Evolutionary conservation across 2,797 vertebrate species (phyloP), one percentile per base, ranked within the genome.

Genomic region (Sciaenops ocellatus): DNA sequence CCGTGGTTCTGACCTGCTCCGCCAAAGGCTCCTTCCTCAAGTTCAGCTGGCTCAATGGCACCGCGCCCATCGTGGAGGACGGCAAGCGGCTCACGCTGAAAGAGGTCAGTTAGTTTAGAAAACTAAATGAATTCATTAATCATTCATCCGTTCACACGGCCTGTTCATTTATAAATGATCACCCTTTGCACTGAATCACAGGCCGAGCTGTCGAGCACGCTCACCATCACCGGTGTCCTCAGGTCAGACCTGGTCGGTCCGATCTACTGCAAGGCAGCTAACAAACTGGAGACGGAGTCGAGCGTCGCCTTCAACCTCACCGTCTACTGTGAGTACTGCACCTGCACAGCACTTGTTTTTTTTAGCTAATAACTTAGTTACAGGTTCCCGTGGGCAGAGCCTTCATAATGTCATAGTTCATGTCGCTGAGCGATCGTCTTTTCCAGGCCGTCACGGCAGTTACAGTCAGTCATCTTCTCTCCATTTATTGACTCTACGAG

Each of bases 281-380:
- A 95, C 71, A 17, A 22, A 0, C 59, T 95, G 79, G 80, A 94
- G 69, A 50, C 0, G 0, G 20, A 22, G 20, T 87, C 0, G 8
- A 94, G 93, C 63, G 0, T 62, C 11, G n/a, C 85, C 71, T 92
- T 95, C 77, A 94, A 86, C 73, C 83, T 94, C 52, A 87, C 85
- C 0, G 86, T 95, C 54, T 79, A 76, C 89, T 95, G 95, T 95
- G 59, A 93, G 95, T 95, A 55, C 63, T 41, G 68, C 69, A 15
- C 11, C 47, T 0, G 3, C n/a, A 2, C 7, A 3, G 24, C 41
- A 1, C 30, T 30, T 30, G 1, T 6, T 30, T 30, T 30, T 5
- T 30, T 6, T 30, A 30, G 28, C 28, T 30, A 30, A 30, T 6
- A 30, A 1, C 30, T 6, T 6, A 5, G 26, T 28, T 28, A 2